Evolutionary conservation across 2,113 vertebrate genomes (phyloP).

Genomic region (Dicerorhinus sumatrensis): DNA sequence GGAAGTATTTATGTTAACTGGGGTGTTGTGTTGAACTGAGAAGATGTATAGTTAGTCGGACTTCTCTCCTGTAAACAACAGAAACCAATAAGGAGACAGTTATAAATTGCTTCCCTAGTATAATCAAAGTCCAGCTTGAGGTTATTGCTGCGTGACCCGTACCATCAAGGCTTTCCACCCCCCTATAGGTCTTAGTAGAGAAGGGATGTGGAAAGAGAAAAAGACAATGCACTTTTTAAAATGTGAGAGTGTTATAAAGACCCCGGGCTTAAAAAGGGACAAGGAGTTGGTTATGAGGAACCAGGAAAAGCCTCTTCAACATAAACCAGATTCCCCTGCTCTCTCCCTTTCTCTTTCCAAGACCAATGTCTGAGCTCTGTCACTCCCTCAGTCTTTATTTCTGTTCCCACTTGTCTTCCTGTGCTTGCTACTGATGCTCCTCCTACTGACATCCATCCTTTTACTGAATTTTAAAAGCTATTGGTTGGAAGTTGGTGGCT

Average conservation of each 20-base stretch:
- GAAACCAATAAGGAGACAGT: conserved; percentile 44
- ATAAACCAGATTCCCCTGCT: neutral
- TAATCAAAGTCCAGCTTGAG: neutral
- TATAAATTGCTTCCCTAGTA: neutral
- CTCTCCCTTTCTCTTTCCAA: neutral
- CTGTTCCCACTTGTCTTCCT: conserved; percentile 43
- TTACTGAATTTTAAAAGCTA: neutral
- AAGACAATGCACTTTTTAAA: conserved; percentile 13
- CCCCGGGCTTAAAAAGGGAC: neutral
- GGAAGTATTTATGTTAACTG: conserved; percentile 30
- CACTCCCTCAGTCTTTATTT: conserved; percentile 53
- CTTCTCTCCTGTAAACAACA: conserved; percentile 52
- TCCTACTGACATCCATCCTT: neutral
- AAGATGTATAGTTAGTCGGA: neutral
- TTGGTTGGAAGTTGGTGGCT: neutral
- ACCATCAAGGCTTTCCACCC: neutral
- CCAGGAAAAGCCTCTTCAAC: neutral
- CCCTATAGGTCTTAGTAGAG: neutral
- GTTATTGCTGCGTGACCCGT: neutral
- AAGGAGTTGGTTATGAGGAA: neutral
- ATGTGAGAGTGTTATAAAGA: neutral
- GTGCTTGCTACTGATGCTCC: neutral
- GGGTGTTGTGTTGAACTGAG: neutral
- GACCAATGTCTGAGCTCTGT: neutral
- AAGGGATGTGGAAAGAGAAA: neutral